A percentile compares a stretch with the other conserved stretches of the same genome.
Conservation (phyloP, 2,797 vertebrate species). For the Sciurus vulgaris region DNA sequence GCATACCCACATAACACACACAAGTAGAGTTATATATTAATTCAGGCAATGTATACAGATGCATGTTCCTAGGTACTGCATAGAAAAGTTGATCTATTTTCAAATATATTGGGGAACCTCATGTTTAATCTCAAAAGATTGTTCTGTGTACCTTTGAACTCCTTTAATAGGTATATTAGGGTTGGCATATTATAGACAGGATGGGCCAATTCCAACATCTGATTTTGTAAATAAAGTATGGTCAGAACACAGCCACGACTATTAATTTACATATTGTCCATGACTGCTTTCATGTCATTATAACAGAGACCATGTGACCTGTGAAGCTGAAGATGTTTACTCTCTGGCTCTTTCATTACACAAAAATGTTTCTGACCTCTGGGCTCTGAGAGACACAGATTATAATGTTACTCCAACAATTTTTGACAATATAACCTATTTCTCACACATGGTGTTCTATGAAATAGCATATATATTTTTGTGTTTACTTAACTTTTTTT, state of each 20-base stretch:
- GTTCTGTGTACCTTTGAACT: neutral
- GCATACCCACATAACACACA: neutral
- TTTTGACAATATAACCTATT: neutral
- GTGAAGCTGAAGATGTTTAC: neutral
- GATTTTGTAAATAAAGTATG: constrained; percentile 24
- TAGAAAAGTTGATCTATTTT: neutral
- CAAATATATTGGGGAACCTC: neutral
- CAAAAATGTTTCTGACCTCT: neutral
- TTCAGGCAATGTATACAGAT: neutral
- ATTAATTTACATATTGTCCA: neutral
- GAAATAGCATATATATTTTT: neutral
- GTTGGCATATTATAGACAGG: neutral
- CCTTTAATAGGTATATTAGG: neutral
- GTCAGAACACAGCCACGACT: neutral
- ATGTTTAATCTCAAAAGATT: neutral
- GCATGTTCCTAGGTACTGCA: neutral
- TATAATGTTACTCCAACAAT: neutral
- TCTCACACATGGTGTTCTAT: neutral
- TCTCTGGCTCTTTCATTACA: neutral
- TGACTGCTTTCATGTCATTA: neutral
- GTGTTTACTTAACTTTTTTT: neutral
- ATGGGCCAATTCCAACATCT: neutral
- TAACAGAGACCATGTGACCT: neutral
- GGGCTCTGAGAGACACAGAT: neutral
- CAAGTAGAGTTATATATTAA: neutral